Evolutionary conservation across 1,140 invertebrate genomes (phyloP).

Genomic region (Helicoverpa armigera): DNA sequence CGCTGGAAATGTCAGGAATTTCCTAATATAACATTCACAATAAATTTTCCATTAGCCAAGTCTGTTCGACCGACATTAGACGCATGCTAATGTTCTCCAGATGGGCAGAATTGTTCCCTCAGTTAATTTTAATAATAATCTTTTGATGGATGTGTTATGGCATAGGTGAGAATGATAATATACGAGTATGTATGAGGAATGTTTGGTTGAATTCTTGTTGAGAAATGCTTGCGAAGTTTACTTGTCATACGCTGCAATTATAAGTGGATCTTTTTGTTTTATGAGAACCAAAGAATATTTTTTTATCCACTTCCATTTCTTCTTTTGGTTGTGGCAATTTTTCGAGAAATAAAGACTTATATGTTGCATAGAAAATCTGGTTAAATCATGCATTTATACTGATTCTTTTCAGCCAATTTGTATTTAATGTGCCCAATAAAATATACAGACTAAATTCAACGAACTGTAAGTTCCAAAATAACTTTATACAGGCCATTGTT

Average conservation of each 20-base stretch:
- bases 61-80: not conserved
- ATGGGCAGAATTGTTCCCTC: not conserved
- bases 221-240: too few relatives aligned
- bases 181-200: not conserved
- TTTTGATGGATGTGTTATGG: not conserved
- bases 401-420: too few relatives aligned
- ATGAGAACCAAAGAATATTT: too few relatives aligned
- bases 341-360: too few relatives aligned
- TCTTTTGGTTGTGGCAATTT: too few relatives aligned
- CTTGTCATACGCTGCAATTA: too few relatives aligned
- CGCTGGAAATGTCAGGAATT: slow-evolving; percentile 26
- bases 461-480: not conserved
- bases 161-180: not conserved
- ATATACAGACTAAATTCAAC: not conserved
- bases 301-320: too few relatives aligned
- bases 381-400: too few relatives aligned
- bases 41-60: slow-evolving; percentile 42
- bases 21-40: slow-evolving; percentile 42
- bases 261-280: too few relatives aligned
- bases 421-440: not conserved
- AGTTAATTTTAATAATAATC: slow-evolving; percentile 38
- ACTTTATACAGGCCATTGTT: slow-evolving; percentile 8
- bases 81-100: not conserved
- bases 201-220: not conserved
- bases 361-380: too few relatives aligned